phyloP scores from a whole-genome alignment of 2,888 invertebrate species.

The Acrocyrtus sp. region DNA sequence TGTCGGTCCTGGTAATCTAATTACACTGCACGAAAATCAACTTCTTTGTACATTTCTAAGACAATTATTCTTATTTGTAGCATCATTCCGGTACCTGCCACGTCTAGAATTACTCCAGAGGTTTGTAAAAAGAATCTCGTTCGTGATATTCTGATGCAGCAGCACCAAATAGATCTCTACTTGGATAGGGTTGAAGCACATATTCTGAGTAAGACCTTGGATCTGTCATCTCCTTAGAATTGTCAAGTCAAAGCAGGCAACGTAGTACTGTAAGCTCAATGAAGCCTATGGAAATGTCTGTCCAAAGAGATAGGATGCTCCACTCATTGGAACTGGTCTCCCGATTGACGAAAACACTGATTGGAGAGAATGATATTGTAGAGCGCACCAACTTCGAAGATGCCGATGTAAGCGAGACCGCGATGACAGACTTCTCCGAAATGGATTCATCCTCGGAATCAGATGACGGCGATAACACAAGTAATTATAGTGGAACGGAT shows the following conservation, averaged over 20 bases:
- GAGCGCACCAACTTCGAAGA: constrained; percentile 4
- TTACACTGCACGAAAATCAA: too few species aligned
- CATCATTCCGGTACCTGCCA: constrained; percentile 23
- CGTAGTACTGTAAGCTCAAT: background rate
- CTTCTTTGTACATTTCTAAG: too few species aligned
- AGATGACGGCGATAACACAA: constrained; percentile 42
- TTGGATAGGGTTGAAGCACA: constrained; percentile 81
- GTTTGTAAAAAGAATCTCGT: constrained; percentile 82
- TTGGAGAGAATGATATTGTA: constrained; percentile 31
- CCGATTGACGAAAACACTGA: constrained; percentile 32
- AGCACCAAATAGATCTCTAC: constrained; percentile 76
- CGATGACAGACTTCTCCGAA: constrained; percentile 16
- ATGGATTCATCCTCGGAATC: constrained; percentile 27
- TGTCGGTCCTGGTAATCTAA: too few species aligned
- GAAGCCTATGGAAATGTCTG: constrained; percentile 24
- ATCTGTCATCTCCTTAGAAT: constrained; percentile 23
- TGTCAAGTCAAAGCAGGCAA: constrained; percentile 10
- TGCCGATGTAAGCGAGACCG: constrained; percentile 1
- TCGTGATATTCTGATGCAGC: constrained; percentile 80
- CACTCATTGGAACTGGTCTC: constrained; percentile 38
- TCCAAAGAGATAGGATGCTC: constrained; percentile 21
- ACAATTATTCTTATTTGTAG: too few species aligned
- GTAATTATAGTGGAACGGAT: constrained; percentile 49
- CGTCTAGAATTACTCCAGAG: constrained; percentile 66
- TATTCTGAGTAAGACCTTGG: constrained; percentile 75